A percentile compares a stretch with the other conserved stretches of the same genome.
Conservation (phyloP, 2,113 vertebrate species). For the Phylloscopus trochiloides region DNA sequence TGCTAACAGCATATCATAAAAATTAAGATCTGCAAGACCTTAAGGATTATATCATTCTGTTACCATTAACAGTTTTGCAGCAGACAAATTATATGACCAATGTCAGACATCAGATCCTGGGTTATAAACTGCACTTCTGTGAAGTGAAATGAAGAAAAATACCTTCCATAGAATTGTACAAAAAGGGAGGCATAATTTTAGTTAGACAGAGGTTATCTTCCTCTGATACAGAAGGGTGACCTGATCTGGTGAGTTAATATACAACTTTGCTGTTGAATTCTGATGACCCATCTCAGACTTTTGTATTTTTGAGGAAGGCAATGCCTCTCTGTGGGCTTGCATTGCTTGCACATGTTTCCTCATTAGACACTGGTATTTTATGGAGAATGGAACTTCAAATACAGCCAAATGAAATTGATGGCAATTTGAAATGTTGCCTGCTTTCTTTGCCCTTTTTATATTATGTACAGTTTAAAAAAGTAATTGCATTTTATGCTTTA, state of each 20-base stretch:
- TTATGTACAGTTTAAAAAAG: background rate
- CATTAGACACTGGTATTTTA: background rate
- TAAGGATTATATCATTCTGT: conserved; percentile 4
- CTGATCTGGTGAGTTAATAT: background rate
- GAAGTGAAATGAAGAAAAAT: conserved; percentile 7
- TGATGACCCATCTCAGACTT: background rate
- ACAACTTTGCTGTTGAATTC: background rate
- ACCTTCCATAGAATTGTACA: background rate
- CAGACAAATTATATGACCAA: background rate
- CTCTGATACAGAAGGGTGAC: background rate
- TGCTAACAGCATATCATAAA: background rate
- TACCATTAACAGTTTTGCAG: conserved; percentile 4
- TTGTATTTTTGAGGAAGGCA: background rate
- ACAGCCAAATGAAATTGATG: background rate
- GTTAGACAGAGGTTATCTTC: background rate
- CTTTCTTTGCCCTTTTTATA: background rate
- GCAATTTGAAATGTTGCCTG: background rate
- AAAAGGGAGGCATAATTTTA: background rate
- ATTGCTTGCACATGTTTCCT: background rate
- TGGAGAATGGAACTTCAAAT: background rate
- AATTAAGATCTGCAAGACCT: background rate
- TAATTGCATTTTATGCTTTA: background rate
- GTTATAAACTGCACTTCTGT: conserved; percentile 21
- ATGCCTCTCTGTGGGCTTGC: background rate
- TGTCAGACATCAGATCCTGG: background rate